Evolutionary conservation across 2,113 vertebrate genomes (phyloP).

Genomic region (Anarrhichthys ocellatus): DNA sequence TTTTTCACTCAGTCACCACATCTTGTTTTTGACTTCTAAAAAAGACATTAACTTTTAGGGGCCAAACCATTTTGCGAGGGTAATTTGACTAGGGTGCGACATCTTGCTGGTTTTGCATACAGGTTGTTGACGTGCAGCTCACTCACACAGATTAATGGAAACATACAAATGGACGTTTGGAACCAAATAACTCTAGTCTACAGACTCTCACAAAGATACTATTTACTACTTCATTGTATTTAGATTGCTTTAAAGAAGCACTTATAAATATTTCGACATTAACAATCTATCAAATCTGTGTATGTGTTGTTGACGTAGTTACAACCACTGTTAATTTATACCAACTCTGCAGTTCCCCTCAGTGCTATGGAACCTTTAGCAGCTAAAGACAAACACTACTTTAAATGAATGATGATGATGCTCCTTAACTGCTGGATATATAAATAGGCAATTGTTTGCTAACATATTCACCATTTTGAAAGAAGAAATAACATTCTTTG

Average conservation of each 20-base stretch:
- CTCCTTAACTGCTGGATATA: background rate
- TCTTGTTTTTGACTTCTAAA: background rate
- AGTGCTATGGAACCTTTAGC: too few relatives aligned
- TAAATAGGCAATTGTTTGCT: background rate
- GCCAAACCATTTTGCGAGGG: background rate
- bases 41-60: background rate
- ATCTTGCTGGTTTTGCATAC: constrained; percentile 71
- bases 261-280: too few relatives aligned
- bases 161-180: background rate
- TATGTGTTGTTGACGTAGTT: too few relatives aligned
- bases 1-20: background rate
- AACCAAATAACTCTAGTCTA: background rate
- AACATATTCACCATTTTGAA: background rate
- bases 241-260: background rate
- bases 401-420: too few relatives aligned
- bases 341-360: too few relatives aligned
- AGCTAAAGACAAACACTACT: too few relatives aligned
- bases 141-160: constrained; percentile 38
- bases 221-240: background rate
- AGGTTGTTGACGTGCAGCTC: constrained; percentile 33
- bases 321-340: too few relatives aligned
- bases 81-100: constrained; percentile 69
- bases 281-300: too few relatives aligned
- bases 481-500: too few relatives aligned
- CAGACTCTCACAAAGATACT: background rate